Evolutionary conservation across 2,797 vertebrate species (phyloP).

Genomic region (Aplochiton taeniatus): DNA sequence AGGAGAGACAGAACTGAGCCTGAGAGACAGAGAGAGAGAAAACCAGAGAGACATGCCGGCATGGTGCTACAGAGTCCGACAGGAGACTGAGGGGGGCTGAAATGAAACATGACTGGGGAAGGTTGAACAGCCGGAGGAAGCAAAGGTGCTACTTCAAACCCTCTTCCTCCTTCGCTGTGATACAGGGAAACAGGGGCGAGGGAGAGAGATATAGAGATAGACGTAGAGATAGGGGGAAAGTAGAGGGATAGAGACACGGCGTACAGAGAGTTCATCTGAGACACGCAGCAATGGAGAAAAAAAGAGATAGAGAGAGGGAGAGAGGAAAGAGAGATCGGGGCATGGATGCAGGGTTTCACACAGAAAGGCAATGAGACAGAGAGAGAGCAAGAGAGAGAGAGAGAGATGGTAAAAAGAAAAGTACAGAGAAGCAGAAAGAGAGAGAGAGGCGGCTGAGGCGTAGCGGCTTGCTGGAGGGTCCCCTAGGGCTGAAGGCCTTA

Average conservation of each 20-base stretch:
- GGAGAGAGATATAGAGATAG: constrained; percentile 3
- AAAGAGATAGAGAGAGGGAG: constrained; percentile 12
- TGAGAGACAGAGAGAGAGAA: constrained; percentile 25
- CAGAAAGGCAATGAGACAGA: constrained; percentile 20
- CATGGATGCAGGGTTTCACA: not conserved
- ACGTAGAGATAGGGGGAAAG: too few relatives aligned
- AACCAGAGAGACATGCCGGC: constrained; percentile 35
- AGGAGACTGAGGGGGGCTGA: constrained; percentile 30
- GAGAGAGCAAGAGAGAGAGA: constrained; percentile 17
- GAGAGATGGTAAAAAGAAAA: constrained; percentile 16
- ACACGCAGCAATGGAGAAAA: constrained; percentile 23
- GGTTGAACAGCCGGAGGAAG: constrained; percentile 45
- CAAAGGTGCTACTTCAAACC: constrained; percentile 46
- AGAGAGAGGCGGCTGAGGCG: constrained; percentile 50
- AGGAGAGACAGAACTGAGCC: too few relatives aligned
- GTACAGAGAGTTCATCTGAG: not conserved
- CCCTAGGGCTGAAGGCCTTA: constrained; percentile 69
- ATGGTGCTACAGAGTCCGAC: too few relatives aligned
- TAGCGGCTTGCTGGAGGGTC: constrained; percentile 57
- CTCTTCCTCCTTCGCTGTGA: constrained; percentile 10
- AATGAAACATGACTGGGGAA: constrained; percentile 63
- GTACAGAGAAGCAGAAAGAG: constrained; percentile 20
- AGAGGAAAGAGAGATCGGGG: not conserved
- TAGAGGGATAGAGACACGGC: constrained; percentile 14
- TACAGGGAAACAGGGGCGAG: constrained; percentile 18